Percentiles rank a stretch among this genome's conserved stretches.
These are phyloP conservation scores for Diloba caeruleocephala DNA, from an alignment of 2,888 invertebrate species.

Conservation along the genomic window DNA sequence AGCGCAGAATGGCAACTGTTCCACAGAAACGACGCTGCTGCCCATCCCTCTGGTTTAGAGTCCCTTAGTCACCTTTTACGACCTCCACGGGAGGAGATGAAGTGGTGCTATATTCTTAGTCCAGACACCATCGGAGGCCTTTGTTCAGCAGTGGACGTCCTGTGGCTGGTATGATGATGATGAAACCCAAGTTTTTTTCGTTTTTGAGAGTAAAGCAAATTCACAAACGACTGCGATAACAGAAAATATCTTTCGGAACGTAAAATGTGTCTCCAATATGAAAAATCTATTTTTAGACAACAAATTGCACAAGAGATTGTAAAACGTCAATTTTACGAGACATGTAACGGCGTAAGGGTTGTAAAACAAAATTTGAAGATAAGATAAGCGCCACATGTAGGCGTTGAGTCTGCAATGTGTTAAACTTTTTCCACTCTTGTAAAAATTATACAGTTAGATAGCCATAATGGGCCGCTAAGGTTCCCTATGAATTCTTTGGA, in stretches of 20 bases:
- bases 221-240: neutral
- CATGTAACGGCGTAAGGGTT: constrained; percentile 57
- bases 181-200: too few relatives aligned
- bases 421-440: constrained; percentile 56
- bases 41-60: too few relatives aligned
- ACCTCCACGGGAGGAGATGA: too few relatives aligned
- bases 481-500: neutral
- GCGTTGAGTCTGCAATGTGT: constrained; percentile 68
- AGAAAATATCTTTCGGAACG: constrained; percentile 17
- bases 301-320: constrained; percentile 32
- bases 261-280: constrained; percentile 3
- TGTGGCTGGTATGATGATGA: too few relatives aligned
- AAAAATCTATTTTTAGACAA: constrained; percentile 27
- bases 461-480: neutral
- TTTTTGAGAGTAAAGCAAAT: too few relatives aligned
- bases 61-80: too few relatives aligned
- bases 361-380: constrained; percentile 69
- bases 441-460: constrained; percentile 18
- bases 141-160: too few relatives aligned
- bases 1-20: too few relatives aligned
- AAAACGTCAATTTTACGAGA: constrained; percentile 54
- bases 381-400: constrained; percentile 70
- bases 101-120: too few relatives aligned
- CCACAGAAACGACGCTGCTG: too few relatives aligned
- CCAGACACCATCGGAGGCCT: too few relatives aligned